Evolutionary conservation across 2,797 vertebrate genomes (phyloP).

Genomic region (Coregonus ussuriensis): DNA sequence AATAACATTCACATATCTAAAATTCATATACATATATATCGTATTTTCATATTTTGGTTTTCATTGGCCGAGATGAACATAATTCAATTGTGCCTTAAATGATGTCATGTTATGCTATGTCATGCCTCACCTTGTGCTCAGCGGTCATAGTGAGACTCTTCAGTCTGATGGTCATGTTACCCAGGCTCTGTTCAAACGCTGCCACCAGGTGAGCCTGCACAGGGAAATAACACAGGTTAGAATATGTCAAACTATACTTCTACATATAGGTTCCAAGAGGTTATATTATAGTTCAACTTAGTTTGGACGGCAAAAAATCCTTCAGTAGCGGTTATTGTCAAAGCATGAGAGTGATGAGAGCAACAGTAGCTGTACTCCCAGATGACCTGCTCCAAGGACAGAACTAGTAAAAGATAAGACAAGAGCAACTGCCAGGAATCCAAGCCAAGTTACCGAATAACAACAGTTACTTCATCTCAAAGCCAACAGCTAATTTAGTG

Average conservation of each 20-base stretch:
- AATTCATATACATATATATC: too few species aligned
- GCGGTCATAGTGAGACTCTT: conserved; percentile 97
- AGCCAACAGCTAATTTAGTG: background rate
- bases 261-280: too few species aligned
- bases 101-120: background rate
- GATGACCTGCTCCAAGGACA: background rate
- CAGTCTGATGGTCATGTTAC: conserved; percentile 96
- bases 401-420: background rate
- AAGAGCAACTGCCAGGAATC: background rate
- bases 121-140: conserved; percentile 89
- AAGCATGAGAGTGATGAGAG: background rate
- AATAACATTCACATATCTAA: too few species aligned
- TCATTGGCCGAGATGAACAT: too few species aligned
- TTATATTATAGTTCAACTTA: too few species aligned
- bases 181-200: conserved; percentile 96
- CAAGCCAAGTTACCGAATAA: background rate
- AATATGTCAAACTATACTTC: background rate
- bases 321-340: background rate
- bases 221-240: conserved; percentile 2
- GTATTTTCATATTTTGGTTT: too few species aligned
- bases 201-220: conserved; percentile 96
- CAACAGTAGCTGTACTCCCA: background rate
- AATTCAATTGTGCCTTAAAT: too few species aligned
- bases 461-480: background rate
- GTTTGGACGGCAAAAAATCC: background rate